Percentiles rank a stretch among this genome's conserved stretches.
These are phyloP conservation scores for Emydocephalus ijimae DNA, from an alignment of 2,113 vertebrate genomes.

Conservation along the genomic window DNA sequence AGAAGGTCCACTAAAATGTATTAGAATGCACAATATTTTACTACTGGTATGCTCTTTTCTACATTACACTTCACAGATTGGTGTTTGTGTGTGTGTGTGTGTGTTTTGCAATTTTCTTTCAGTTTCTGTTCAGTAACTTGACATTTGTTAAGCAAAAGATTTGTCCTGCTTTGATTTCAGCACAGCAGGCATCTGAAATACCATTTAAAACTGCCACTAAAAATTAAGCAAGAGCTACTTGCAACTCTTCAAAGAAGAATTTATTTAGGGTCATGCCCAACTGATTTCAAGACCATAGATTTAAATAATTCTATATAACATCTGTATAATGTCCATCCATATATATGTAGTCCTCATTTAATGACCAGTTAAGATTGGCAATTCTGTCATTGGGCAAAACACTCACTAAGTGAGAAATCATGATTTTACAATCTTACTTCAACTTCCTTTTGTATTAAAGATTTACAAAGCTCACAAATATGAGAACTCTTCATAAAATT, in stretches of 20 bases:
- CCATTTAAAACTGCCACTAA: constrained; percentile 31
- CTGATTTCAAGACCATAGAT: constrained; percentile 35
- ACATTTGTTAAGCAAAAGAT: constrained; percentile 30
- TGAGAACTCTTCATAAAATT: not conserved
- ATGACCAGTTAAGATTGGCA: not conserved
- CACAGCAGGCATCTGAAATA: constrained; percentile 36
- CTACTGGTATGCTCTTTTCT: not conserved
- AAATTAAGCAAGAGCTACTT: constrained; percentile 23
- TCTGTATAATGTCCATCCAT: constrained; percentile 30
- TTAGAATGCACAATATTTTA: not conserved
- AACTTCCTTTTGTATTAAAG: not conserved
- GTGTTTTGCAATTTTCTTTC: constrained; percentile 6
- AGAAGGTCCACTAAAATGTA: not conserved
- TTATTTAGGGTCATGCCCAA: constrained; percentile 21
- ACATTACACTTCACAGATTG: not conserved
- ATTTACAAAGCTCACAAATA: not conserved
- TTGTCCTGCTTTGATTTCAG: constrained; percentile 41
- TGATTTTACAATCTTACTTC: not conserved
- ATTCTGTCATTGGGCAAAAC: not conserved
- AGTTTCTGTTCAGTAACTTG: not conserved
- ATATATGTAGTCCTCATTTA: not conserved
- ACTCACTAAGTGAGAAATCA: not conserved
- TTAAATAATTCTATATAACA: constrained; percentile 36
- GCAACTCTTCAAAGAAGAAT: constrained; percentile 7
- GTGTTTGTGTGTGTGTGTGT: not conserved